Evolutionary conservation across 2,888 invertebrate species (phyloP).

Genomic region (Ariolimax columbianus): DNA sequence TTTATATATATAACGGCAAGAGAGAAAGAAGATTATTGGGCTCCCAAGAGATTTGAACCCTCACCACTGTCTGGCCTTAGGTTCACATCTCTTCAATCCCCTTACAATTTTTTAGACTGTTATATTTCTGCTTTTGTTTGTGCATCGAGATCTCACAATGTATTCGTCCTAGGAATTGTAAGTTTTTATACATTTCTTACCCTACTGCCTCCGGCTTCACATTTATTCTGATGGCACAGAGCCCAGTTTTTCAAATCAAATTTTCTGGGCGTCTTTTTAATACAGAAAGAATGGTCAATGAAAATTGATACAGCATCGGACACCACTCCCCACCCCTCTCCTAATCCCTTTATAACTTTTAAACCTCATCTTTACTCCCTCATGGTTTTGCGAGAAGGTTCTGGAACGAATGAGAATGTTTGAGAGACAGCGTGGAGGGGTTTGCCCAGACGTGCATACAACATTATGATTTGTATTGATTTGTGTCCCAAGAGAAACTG

Average conservation of each 20-base stretch:
- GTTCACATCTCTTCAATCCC: too few relatives aligned
- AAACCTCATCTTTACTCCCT: background rate
- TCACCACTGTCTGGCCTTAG: too few relatives aligned
- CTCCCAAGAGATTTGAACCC: too few relatives aligned
- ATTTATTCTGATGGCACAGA: background rate
- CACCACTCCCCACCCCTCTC: too few relatives aligned
- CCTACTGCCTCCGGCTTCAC: background rate
- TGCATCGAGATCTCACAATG: too few relatives aligned
- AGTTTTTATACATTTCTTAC: background rate
- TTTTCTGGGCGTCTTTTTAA: background rate
- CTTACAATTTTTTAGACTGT: too few relatives aligned
- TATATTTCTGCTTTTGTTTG: too few relatives aligned
- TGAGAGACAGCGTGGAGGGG: background rate
- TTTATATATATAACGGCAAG: too few relatives aligned
- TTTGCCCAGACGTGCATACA: conserved; percentile 19
- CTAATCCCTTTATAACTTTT: background rate
- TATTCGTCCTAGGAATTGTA: too few relatives aligned
- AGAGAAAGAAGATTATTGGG: too few relatives aligned
- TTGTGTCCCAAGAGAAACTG: conserved; percentile 11
- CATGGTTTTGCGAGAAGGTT: conserved; percentile 1
- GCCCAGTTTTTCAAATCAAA: background rate
- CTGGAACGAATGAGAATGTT: background rate
- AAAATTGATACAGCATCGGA: background rate
- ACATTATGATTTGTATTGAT: conserved; percentile 31
- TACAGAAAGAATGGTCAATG: background rate